Evolutionary conservation across 2,113 vertebrate species (phyloP), one percentile per base, ranked within the genome.

Genomic region (Oncorhynchus nerka): DNA sequence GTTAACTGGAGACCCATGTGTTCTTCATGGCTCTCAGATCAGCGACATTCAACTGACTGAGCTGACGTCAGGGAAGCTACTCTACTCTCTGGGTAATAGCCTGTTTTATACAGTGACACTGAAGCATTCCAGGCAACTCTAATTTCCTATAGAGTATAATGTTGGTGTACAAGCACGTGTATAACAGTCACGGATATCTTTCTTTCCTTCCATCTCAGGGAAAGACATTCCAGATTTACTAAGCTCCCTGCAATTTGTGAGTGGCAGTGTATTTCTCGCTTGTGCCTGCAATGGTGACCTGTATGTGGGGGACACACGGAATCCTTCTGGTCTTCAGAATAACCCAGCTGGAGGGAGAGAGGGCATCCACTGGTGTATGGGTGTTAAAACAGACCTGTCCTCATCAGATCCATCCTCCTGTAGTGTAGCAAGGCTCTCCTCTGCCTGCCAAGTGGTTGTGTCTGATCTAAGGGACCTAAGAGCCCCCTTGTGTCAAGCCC

Each of bases 11-110:
- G 69, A 73, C 0, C 89, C 94, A 0, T 79, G 88, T 9, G 87
- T 97, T 70, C 94, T 97, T 51, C 95, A 97, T 0, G 96, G 96
- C 45, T 86, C 85, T 0, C 89, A 49, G 48, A 90, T 93, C 72
- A 16, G 77, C 61, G 77, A 79, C 3, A 59, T 97, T 55, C 90
- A 82, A 28, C 75, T 96, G 39, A 95, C 92, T 1, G 89, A 96
- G 11, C 77, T 96, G 1, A 70, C 87, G 9, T 94, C 96, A 0
- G 90, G 87, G 85, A 89, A 84, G 76, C 79, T 66, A 0, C 67
- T 91, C 0, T 96, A 92, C 75, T 13, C 48, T 62, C 86, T 93
- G 62, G 95, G 95, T 97, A 91, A 71, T 30, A 57, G 30, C 15
- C 3, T 67, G 11, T 65, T 24, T 71, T 39, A 26, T 34, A 15